These are phyloP conservation scores for Mormyrops boulengeri DNA, from an alignment of 2,797 vertebrate species.

Conservation along the genomic window DNA sequence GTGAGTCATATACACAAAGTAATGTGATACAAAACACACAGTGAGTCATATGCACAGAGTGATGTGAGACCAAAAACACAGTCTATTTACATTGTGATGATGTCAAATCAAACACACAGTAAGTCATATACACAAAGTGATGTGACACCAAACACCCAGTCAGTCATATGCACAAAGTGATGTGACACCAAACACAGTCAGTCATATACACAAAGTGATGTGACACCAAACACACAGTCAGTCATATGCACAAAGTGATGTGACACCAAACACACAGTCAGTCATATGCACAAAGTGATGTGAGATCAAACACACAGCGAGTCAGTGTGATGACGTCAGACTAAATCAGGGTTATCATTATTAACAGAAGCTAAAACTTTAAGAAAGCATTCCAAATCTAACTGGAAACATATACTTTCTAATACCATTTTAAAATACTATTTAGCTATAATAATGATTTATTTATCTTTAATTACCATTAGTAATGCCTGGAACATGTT, in stretches of 20 bases:
- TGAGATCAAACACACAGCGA: not conserved
- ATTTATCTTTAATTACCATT: not conserved
- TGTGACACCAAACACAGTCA: not conserved
- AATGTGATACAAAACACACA: too few species aligned
- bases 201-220: not conserved
- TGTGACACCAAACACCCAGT: not conserved
- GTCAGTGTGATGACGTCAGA: not conserved
- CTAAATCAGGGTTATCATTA: not conserved
- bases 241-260: not conserved
- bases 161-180: not conserved
- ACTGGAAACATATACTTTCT: not conserved
- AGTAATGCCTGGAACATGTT: not conserved
- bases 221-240: not conserved
- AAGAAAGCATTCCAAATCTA: not conserved
- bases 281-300: not conserved
- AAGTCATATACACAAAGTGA: not conserved
- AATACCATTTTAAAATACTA: not conserved
- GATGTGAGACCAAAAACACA: not conserved
- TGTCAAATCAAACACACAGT: not conserved
- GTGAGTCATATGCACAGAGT: not conserved
- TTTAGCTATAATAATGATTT: not conserved
- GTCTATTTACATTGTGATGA: not conserved
- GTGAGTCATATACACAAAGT: too few species aligned
- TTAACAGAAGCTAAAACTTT: not conserved
- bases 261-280: not conserved